Evolutionary conservation across 2,113 vertebrate genomes (phyloP).

Genomic region (Eulacestoma nigropectus): DNA sequence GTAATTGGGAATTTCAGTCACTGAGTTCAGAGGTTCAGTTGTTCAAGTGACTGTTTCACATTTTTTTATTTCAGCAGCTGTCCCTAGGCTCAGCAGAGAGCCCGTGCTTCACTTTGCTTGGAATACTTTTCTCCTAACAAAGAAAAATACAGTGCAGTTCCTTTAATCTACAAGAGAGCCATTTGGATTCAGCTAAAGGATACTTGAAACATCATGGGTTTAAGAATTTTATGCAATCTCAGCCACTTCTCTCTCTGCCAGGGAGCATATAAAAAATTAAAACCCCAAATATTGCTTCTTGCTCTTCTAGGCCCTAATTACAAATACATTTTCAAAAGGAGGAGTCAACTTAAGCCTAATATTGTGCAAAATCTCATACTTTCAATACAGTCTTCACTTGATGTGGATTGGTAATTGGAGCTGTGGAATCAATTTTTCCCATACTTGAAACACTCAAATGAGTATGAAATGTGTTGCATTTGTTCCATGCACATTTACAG

Average conservation of each 20-base stretch:
- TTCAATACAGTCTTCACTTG: slow-evolving; percentile 19
- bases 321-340: slow-evolving; percentile 42
- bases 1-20: slow-evolving; percentile 6
- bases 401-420: slow-evolving; percentile 23
- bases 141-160: neutral
- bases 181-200: slow-evolving; percentile 10
- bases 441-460: slow-evolving; percentile 41
- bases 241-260: neutral
- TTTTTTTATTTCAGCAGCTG: neutral
- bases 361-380: slow-evolving; percentile 17
- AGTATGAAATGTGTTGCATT: slow-evolving; percentile 45
- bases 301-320: slow-evolving; percentile 24
- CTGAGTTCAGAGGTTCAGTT: slow-evolving; percentile 35
- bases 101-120: neutral
- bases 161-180: neutral
- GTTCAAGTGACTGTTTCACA: neutral
- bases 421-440: slow-evolving; percentile 51
- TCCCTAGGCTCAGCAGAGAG: neutral
- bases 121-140: neutral
- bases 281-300: neutral
- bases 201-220: slow-evolving; percentile 2
- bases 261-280: slow-evolving; percentile 38
- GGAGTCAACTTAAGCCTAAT: slow-evolving; percentile 42
- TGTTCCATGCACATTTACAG: slow-evolving; percentile 20
- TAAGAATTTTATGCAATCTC: slow-evolving; percentile 29